Base-by-base conservation (phyloP, 2,797 vertebrate genomes). In the Protosalanx chinensis region DNA sequence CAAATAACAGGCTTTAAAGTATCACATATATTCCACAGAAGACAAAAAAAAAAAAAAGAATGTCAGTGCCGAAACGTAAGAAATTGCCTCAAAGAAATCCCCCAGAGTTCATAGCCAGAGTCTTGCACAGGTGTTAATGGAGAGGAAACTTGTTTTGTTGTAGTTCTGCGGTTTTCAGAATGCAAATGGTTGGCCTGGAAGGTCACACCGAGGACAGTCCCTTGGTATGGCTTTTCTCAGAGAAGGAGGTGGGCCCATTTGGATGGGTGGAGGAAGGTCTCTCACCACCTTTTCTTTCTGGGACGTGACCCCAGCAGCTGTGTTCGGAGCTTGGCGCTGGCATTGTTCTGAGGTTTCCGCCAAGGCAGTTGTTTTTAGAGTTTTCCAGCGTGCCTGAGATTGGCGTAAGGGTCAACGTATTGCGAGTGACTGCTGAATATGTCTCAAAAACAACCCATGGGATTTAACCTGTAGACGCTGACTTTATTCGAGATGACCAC, bases 341-440 rank as follows among this genome's bases (percentile, higher is more conserved):
- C 73, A 85, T 87, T 88, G 80, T 88, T 84, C 77, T 35, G 23
- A 49, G 2, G 76, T 73, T 88, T 88, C 83, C 81, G 81, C 70
- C 63, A 61, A 64, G 33, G 79, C 63, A 71, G 64, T 77, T 46
- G 10, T 46, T 46, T 46, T 46, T 46, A 2, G 2, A 46, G 10
- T 80, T 75, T 65, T 37, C 56, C 49, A 18, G 1, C n/a, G 49
- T 27, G 58, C 20, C 27, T 35, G 71, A 65, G 35, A 1, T 35
- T 37, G 51, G 23, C 23, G 57, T 69, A 30, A 5, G 27, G 60
- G 60, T 58, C 23, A 56, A 41, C 41, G 13, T 13, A 46, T 46
- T 12, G 41, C 59, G 51, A 63, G 30, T 7, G 5, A 61, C 82
- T 56, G 62, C 29, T 41, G 13, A 32, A 73, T 29, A 53, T 27